These are phyloP conservation scores for Tragopan temminckii DNA, from an alignment of 2,797 vertebrate species.

Conservation along the genomic window DNA sequence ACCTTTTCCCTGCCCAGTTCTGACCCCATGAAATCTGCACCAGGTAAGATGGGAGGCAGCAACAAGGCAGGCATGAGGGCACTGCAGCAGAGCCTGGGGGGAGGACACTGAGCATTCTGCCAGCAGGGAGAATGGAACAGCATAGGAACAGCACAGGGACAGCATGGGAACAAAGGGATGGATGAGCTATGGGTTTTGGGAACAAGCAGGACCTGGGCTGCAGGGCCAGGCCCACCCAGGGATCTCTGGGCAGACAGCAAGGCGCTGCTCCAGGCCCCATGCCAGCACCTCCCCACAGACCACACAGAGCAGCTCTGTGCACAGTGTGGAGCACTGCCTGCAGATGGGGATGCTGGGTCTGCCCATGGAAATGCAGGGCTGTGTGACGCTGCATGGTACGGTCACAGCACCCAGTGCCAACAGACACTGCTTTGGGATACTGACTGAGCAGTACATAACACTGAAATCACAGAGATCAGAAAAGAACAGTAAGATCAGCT, in stretches of 20 bases:
- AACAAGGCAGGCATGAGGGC: background rate
- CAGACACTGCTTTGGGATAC: background rate
- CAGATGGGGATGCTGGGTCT: background rate
- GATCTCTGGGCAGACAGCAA: background rate
- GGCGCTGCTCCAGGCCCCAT: conserved; percentile 5
- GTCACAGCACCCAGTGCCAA: background rate
- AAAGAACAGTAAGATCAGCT: too few relatives aligned
- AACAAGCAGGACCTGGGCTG: background rate
- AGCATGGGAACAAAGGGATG: background rate
- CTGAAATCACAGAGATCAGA: too few relatives aligned
- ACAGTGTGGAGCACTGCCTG: background rate
- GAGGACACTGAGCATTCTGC: background rate
- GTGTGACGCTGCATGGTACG: background rate
- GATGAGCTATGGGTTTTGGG: background rate
- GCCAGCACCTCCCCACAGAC: conserved; percentile 35
- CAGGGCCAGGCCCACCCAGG: background rate
- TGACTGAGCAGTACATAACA: background rate
- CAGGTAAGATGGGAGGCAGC: background rate
- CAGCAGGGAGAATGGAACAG: accelerated
- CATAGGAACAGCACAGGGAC: background rate
- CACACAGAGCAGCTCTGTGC: background rate
- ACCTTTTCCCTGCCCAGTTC: background rate
- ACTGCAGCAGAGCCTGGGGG: background rate
- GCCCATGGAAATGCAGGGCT: background rate
- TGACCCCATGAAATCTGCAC: background rate